These are phyloP conservation scores for Drosophila yooni DNA, from an alignment of 2,888 invertebrate species.

Conservation along the genomic window DNA sequence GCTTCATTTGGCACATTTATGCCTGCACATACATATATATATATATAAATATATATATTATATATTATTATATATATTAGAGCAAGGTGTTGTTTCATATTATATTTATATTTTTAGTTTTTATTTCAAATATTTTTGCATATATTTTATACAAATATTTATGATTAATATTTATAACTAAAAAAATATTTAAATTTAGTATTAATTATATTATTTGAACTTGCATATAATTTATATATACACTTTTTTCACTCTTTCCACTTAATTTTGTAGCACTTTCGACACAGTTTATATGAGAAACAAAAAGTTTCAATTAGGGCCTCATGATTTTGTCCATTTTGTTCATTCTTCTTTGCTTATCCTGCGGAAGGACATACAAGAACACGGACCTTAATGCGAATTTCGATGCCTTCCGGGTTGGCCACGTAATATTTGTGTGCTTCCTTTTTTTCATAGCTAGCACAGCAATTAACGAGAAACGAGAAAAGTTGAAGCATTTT, in stretches of 20 bases:
- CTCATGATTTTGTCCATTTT: neutral
- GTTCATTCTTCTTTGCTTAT: neutral
- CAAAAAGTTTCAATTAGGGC: slow-evolving; percentile 1
- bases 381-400: slow-evolving; percentile 34
- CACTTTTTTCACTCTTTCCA: neutral
- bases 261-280: slow-evolving; percentile 18
- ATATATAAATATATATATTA: neutral
- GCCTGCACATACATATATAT: too few species aligned
- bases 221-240: neutral
- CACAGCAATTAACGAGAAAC: slow-evolving; percentile 41
- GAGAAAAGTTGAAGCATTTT: slow-evolving; percentile 19
- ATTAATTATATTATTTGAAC: neutral
- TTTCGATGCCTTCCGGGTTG: slow-evolving; percentile 34
- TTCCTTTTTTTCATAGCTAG: slow-evolving; percentile 9
- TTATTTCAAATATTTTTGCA: neutral
- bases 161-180: neutral
- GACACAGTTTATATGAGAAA: neutral
- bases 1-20: too few species aligned
- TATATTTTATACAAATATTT: neutral
- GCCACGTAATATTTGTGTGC: slow-evolving; percentile 52
- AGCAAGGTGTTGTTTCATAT: neutral
- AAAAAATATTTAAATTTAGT: neutral
- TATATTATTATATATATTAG: neutral
- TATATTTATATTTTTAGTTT: too few species aligned
- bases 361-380: slow-evolving; percentile 24